Conservation (phyloP, 1,140 invertebrate species). For the Holotrichia oblita region DNA sequence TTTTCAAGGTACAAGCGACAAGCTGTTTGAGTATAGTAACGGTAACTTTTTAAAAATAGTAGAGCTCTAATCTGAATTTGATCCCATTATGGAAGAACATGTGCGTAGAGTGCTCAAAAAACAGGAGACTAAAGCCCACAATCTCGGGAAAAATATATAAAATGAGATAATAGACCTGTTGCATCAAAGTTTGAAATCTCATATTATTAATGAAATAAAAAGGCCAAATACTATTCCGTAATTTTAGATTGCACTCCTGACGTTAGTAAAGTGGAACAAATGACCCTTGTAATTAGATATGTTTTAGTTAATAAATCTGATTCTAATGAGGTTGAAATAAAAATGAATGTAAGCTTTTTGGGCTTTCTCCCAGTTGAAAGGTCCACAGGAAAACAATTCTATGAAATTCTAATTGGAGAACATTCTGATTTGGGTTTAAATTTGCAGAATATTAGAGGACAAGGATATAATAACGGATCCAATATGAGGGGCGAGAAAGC, state of each 20-base stretch:
- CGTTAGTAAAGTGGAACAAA: conserved; percentile 36
- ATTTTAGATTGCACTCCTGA: conserved; percentile 42
- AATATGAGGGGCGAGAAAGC: conserved; percentile 52
- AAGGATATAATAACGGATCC: conserved; percentile 56
- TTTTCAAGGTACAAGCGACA: conserved; percentile 42
- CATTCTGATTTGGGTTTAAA: conserved; percentile 28
- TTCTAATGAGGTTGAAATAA: conserved; percentile 23
- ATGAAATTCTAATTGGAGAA: conserved; percentile 42
- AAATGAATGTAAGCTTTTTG: conserved; percentile 44
- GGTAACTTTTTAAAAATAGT: conserved; percentile 47
- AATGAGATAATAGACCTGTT: conserved; percentile 41
- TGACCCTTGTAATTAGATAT: conserved; percentile 38
- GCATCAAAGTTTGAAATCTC: conserved; percentile 22
- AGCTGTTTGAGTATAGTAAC: conserved; percentile 44
- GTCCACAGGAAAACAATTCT: conserved; percentile 42
- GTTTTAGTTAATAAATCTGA: conserved; percentile 35
- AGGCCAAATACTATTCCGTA: too few relatives aligned
- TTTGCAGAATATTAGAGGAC: conserved; percentile 46
- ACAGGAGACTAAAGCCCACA: conserved; percentile 41
- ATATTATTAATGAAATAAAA: conserved; percentile 43
- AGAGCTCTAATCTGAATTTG: conserved; percentile 43
- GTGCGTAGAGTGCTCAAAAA: conserved; percentile 39
- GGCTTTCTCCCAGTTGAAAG: conserved; percentile 39
- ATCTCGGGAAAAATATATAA: conserved; percentile 43
- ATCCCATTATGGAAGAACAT: conserved; percentile 41